Base-by-base conservation (phyloP, 2,797 vertebrate genomes). In the Platalea minor region DNA sequence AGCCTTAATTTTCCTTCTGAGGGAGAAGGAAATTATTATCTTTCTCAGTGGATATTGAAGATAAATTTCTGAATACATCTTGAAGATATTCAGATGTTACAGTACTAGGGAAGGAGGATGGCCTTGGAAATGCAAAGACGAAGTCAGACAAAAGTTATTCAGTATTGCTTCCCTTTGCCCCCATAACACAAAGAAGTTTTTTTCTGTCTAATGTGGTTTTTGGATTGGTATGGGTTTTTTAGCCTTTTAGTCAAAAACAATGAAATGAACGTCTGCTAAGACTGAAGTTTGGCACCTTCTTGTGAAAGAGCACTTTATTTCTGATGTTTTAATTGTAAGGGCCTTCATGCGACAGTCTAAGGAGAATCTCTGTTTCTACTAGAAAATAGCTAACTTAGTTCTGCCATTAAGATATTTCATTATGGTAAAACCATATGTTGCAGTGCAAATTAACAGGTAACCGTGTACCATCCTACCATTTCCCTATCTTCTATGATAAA, bases 1-100 rank as follows among this genome's bases (percentile, higher is more conserved):
- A 93, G 60, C 67, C 26, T 92, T 78, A 82, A 85, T 91, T 72
- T 93, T 93, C 89, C 43, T 13, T 82, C 51, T 67, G 73, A 90
- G 5, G 0, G 54, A 88, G 43, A 80, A 84, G 46, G 53, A 88
- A 80, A 88, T 81, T 31, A 59, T 19, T 69, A 33, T 75, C 61
- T 91, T 61, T 92, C 74, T 87, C 73, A 63, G 50, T 84, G 77
- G 41, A 78, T 93, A 88, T 85, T 93, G 85, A 85, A 80, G 83
- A 61, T 56, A 48, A 20, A 41, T 91, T 92, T 82, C 48, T 89
- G 87, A 70, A 23, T 37, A 53, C 48, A 54, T 81, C 63, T 87
- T 88, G 82, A 93, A 85, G 81, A 70, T 82, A 56, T 17, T 85
- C 68, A 68, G 19, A 81, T 91, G 46, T 35, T 91, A 18, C 24